Percentiles rank a stretch among this genome's conserved stretches.
Evolutionary conservation across 2,113 vertebrate genomes (phyloP).

Genomic region (Indicator indicator): DNA sequence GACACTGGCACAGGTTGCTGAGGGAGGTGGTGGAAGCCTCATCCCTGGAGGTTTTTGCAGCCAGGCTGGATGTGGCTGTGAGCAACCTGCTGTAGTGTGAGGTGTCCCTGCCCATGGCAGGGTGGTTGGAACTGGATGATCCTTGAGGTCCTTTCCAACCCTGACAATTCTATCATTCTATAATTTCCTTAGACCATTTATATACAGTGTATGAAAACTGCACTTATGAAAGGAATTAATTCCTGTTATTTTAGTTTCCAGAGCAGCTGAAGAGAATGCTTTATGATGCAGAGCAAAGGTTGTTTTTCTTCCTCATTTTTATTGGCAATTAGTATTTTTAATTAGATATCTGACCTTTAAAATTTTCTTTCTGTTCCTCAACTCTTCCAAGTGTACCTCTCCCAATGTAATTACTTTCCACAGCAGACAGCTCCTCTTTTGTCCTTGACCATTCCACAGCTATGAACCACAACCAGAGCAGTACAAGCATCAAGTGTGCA

Average conservation of each 20-base stretch:
- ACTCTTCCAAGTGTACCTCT: background rate
- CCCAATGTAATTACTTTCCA: background rate
- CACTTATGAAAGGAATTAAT: background rate
- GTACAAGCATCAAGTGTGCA: background rate
- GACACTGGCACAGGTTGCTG: too few species aligned
- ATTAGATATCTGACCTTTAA: conserved; percentile 33
- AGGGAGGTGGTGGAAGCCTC: too few species aligned
- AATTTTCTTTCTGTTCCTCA: background rate
- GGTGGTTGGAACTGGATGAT: too few species aligned
- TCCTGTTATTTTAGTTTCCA: background rate
- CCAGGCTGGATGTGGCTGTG: too few species aligned
- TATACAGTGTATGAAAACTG: background rate
- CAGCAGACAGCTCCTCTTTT: background rate
- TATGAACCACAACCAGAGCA: background rate
- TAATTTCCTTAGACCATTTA: background rate
- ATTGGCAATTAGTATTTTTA: background rate
- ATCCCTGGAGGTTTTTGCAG: too few species aligned
- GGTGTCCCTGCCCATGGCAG: too few species aligned
- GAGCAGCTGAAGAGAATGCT: background rate
- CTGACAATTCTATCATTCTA: too few species aligned
- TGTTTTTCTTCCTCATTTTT: background rate
- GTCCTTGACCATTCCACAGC: background rate
- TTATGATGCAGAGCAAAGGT: background rate
- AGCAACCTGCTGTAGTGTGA: too few species aligned
- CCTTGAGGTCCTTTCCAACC: too few species aligned